A percentile compares a stretch with the other conserved stretches of the same genome.
phyloP scores from a whole-genome alignment of 2,888 invertebrate genomes.

The Drosophila gaucha region DNA sequence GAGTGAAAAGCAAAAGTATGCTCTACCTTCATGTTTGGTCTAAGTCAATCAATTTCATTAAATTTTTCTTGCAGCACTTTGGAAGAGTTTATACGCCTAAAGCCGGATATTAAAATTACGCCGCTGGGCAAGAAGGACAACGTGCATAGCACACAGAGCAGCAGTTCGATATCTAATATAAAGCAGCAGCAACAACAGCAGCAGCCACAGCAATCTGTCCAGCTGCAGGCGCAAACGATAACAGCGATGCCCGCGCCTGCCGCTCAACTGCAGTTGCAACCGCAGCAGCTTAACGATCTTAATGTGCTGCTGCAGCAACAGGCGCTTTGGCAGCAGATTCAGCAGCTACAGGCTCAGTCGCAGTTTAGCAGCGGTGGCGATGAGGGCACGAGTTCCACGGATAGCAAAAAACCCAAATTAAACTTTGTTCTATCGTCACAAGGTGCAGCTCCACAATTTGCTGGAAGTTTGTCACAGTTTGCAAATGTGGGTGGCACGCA shows the following conservation, averaged over 20 bases:
- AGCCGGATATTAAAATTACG: conserved; percentile 84
- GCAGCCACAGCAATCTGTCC: conserved; percentile 31
- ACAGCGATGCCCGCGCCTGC: conserved; percentile 40
- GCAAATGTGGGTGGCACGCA: conserved; percentile 42
- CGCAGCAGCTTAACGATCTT: conserved; percentile 74
- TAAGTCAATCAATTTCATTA: not conserved
- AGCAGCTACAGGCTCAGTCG: conserved; percentile 50
- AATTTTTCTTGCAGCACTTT: conserved; percentile 67
- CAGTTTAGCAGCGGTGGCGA: conserved; percentile 43
- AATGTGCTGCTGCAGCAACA: conserved; percentile 60
- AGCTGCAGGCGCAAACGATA: conserved; percentile 55
- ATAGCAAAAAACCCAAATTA: conserved; percentile 83
- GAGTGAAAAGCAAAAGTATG: conserved; percentile 79
- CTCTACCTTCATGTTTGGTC: no score
- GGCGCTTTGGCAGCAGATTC: conserved; percentile 67
- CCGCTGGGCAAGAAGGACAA: conserved; percentile 70
- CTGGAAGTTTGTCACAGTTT: conserved; percentile 41
- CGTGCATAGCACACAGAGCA: not conserved
- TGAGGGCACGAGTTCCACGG: conserved; percentile 60
- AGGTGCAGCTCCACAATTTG: conserved; percentile 42
- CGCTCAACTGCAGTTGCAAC: conserved; percentile 67
- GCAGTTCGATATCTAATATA: not conserved
- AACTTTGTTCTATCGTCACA: conserved; percentile 83
- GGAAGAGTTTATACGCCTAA: conserved; percentile 83
- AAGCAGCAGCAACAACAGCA: conserved; percentile 54